Percentiles rank a stretch among this genome's conserved stretches.
Conservation (phyloP, 2,113 vertebrate genomes). For the Clinocottus analis region DNA sequence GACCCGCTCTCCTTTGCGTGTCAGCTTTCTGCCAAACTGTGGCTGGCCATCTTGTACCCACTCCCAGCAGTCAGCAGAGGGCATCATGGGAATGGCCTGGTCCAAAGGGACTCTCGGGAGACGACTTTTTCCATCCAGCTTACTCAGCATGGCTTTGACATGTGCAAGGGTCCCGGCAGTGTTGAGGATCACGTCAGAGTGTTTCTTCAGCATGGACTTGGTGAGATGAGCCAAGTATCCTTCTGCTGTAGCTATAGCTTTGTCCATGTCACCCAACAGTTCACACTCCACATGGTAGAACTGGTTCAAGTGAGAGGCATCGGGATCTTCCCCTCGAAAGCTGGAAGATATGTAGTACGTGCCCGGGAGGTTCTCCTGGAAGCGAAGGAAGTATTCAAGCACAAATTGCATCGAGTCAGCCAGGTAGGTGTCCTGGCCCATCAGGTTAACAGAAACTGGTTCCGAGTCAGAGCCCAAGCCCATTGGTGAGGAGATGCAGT, state of each 20-base stretch:
- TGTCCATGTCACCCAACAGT: conserved; percentile 81
- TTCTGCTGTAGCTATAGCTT: conserved; percentile 82
- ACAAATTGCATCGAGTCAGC: conserved; percentile 88
- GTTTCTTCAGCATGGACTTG: conserved; percentile 78
- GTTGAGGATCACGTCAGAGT: conserved; percentile 77
- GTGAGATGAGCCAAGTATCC: conserved; percentile 80
- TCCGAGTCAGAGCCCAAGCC: conserved; percentile 86
- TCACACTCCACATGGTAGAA: conserved; percentile 87
- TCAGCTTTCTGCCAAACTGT: conserved; percentile 82
- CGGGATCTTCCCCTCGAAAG: conserved; percentile 85
- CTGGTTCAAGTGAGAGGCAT: conserved; percentile 85
- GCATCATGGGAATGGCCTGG: conserved; percentile 82
- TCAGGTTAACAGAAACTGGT: conserved; percentile 80
- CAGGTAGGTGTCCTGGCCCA: conserved; percentile 83
- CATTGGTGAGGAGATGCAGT: conserved; percentile 86
- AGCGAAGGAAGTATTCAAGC: conserved; percentile 86
- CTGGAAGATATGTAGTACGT: conserved; percentile 85
- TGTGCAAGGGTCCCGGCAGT: conserved; percentile 79
- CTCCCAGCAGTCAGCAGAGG: conserved; percentile 80
- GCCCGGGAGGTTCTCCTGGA: conserved; percentile 81
- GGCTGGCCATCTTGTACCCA: conserved; percentile 84
- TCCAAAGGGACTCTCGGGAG: conserved; percentile 82
- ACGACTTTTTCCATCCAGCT: conserved; percentile 63
- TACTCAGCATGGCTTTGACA: conserved; percentile 69
- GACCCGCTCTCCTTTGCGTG: conserved; percentile 82